A percentile compares a stretch with the other conserved stretches of the same genome.
phyloP scores from a whole-genome alignment of 2,113 vertebrate genomes.

The Tinamus guttatus region DNA sequence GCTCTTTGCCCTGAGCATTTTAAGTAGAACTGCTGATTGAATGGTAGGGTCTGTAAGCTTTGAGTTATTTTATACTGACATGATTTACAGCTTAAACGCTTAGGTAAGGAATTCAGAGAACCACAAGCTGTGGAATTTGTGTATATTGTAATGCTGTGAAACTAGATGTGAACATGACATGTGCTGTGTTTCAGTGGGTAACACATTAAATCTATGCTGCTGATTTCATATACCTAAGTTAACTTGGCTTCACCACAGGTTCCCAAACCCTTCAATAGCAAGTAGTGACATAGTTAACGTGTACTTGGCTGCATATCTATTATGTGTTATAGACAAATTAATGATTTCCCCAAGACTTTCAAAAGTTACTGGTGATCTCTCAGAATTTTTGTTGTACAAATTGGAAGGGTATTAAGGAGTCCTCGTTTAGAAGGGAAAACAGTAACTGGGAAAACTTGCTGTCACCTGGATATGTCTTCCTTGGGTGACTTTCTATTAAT shows the following conservation, averaged over 20 bases:
- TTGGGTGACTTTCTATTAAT: not conserved
- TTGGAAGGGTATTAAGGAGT: not conserved
- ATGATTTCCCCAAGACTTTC: not conserved
- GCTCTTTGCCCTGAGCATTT: slow-evolving; percentile 24
- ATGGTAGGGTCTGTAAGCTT: not conserved
- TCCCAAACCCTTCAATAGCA: not conserved
- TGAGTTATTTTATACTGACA: slow-evolving; percentile 12
- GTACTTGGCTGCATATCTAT: not conserved
- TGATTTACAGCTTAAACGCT: slow-evolving; percentile 5
- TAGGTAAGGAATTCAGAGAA: not conserved
- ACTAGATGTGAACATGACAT: not conserved
- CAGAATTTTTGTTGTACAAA: not conserved
- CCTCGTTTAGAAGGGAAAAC: not conserved
- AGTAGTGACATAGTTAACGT: not conserved
- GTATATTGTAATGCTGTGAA: not conserved
- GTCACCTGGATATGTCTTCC: not conserved
- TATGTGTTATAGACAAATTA: not conserved
- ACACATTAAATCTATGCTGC: not conserved
- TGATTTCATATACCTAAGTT: not conserved
- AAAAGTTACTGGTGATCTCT: not conserved
- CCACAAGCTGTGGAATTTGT: not conserved
- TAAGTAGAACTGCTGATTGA: slow-evolving; percentile 30
- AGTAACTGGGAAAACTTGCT: not conserved
- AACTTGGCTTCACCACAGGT: not conserved
- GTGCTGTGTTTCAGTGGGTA: not conserved